Evolutionary conservation across 1,140 invertebrate genomes (phyloP).

Genomic region (Heliconius congener): DNA sequence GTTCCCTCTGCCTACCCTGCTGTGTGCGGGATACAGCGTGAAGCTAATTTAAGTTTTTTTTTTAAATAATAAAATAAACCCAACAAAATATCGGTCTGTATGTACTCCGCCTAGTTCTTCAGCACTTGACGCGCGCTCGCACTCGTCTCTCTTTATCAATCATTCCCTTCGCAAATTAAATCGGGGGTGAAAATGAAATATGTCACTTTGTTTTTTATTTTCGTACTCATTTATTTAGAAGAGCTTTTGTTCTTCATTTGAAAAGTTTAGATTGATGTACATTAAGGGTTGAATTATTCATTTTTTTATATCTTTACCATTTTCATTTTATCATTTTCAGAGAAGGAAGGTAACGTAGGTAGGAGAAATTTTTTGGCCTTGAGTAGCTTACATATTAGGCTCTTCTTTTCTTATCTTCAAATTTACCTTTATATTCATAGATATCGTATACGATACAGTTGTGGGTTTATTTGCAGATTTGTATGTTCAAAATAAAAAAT

Average conservation of each 20-base stretch:
- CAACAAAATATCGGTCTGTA: not conserved
- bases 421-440: no score
- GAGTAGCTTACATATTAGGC: no score
- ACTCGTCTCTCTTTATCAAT: constrained; percentile 59
- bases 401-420: no score
- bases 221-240: constrained; percentile 37
- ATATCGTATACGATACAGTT: no score
- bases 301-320: not conserved
- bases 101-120: constrained; percentile 23
- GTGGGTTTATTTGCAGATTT: no score
- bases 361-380: no score
- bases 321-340: no score
- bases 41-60: no score
- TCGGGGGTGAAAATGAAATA: constrained; percentile 64
- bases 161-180: constrained; percentile 57
- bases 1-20: no score
- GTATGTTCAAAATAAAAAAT: no score
- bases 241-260: constrained; percentile 10
- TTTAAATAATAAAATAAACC: not conserved
- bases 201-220: constrained; percentile 49
- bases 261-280: not conserved
- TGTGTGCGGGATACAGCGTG: no score
- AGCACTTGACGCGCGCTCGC: constrained; percentile 44
- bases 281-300: not conserved
- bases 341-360: no score